These are phyloP conservation scores for Marasmarcha lunaedactyla DNA, from an alignment of 2,888 invertebrate species.

Conservation along the genomic window DNA sequence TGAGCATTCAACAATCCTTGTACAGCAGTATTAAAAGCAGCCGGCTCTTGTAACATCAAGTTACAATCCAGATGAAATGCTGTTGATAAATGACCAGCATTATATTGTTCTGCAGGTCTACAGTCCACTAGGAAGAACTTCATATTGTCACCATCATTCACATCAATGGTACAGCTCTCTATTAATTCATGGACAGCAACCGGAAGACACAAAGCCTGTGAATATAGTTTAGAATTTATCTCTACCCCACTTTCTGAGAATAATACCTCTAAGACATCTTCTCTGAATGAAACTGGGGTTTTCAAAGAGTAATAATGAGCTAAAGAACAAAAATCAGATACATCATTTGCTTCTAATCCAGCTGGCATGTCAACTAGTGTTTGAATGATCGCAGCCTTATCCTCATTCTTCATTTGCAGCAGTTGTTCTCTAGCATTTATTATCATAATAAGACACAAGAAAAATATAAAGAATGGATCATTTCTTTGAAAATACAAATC, in stretches of 20 bases:
- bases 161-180: constrained; percentile 80
- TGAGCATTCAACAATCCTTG: constrained; percentile 93
- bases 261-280: constrained; percentile 78
- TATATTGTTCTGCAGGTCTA: constrained; percentile 96
- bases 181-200: constrained; percentile 95
- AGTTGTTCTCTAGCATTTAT: constrained; percentile 93
- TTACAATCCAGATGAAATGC: constrained; percentile 98
- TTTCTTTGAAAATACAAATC: constrained; percentile 96
- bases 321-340: constrained; percentile 95
- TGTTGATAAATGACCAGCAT: constrained; percentile 95
- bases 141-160: constrained; percentile 73
- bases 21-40: constrained; percentile 93
- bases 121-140: constrained; percentile 97
- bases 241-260: constrained; percentile 70
- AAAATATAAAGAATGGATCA: constrained; percentile 97
- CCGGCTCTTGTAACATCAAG: constrained; percentile 96
- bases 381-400: constrained; percentile 76
- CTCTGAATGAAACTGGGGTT: constrained; percentile 93
- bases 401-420: constrained; percentile 79
- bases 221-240: constrained; percentile 73
- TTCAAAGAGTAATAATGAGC: constrained; percentile 95
- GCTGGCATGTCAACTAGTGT: constrained; percentile 82
- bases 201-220: constrained; percentile 93
- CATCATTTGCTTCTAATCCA: constrained; percentile 92
- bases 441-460: constrained; percentile 93